These are phyloP conservation scores for Hypena proboscidalis DNA, from an alignment of 2,888 invertebrate species.

Conservation along the genomic window DNA sequence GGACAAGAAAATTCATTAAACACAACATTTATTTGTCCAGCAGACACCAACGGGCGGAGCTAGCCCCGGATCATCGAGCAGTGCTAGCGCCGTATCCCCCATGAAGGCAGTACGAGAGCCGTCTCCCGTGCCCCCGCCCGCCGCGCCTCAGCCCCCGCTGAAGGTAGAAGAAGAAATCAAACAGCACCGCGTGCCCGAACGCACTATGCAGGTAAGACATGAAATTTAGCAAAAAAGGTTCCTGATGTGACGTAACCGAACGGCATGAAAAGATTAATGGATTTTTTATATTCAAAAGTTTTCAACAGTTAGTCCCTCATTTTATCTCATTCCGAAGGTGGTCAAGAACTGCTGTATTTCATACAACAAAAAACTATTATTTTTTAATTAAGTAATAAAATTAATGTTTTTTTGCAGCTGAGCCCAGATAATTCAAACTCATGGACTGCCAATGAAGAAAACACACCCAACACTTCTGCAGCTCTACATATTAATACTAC, in stretches of 20 bases:
- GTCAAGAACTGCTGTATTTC: no score
- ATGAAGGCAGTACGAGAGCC: conserved; percentile 44
- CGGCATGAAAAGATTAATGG: no score
- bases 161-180: conserved; percentile 47
- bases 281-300: no score
- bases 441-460: conserved; percentile 69
- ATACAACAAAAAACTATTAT: background rate
- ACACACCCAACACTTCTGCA: conserved; percentile 61
- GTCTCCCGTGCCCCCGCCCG: conserved; percentile 18
- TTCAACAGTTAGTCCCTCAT: no score
- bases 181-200: conserved; percentile 56
- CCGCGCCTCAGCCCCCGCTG: conserved; percentile 43
- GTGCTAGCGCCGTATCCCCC: conserved; percentile 16
- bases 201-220: conserved; percentile 58
- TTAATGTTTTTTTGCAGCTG: conserved; percentile 48
- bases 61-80: conserved; percentile 52
- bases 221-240: no score
- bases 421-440: conserved; percentile 71
- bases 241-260: no score
- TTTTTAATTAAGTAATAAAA: background rate
- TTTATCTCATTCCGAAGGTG: no score
- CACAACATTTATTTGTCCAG: no score
- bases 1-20: no score
- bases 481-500: conserved; percentile 80
- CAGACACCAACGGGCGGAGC: conserved; percentile 75